Evolutionary conservation across 1,140 invertebrate species (phyloP).

Genomic region (Himalopsyche phryganea): DNA sequence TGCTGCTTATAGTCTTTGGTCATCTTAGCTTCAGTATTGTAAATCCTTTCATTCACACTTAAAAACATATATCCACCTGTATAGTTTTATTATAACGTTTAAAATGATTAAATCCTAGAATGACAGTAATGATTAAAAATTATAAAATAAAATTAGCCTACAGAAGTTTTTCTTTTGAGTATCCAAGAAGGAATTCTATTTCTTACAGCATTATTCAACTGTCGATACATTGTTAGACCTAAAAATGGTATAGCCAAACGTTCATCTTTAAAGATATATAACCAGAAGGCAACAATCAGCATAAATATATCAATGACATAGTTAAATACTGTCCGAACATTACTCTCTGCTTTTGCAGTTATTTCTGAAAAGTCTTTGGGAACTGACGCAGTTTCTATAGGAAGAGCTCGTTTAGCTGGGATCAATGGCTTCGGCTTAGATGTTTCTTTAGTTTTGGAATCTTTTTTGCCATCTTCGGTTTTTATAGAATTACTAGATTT

Average conservation of each 20-base stretch:
- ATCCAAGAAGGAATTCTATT: conserved; percentile 48
- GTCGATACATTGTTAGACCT: conserved; percentile 69
- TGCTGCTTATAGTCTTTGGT: too few relatives aligned
- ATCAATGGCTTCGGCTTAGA: conserved; percentile 37
- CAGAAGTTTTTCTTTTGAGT: conserved; percentile 19
- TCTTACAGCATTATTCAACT: conserved; percentile 60
- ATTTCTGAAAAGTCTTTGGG: conserved; percentile 52
- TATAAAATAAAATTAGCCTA: conserved; percentile 21
- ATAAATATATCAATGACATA: conserved; percentile 68
- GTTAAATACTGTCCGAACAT: conserved; percentile 62
- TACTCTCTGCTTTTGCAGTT: conserved; percentile 59
- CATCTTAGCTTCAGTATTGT: too few relatives aligned
- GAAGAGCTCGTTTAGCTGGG: conserved; percentile 40
- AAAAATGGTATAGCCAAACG: conserved; percentile 71
- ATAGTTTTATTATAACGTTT: too few relatives aligned
- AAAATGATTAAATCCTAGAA: too few relatives aligned
- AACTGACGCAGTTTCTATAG: conserved; percentile 47
- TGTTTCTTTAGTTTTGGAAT: conserved; percentile 38
- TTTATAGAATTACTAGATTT: conserved; percentile 13
- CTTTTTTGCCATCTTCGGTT: conserved; percentile 25
- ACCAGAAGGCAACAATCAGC: conserved; percentile 67
- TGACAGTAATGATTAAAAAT: background rate
- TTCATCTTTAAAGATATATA: conserved; percentile 76
- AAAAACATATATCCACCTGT: too few relatives aligned
- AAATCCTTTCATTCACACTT: too few relatives aligned